Base-by-base conservation (phyloP, 2,113 vertebrate species). In the Platysteira castanea region DNA sequence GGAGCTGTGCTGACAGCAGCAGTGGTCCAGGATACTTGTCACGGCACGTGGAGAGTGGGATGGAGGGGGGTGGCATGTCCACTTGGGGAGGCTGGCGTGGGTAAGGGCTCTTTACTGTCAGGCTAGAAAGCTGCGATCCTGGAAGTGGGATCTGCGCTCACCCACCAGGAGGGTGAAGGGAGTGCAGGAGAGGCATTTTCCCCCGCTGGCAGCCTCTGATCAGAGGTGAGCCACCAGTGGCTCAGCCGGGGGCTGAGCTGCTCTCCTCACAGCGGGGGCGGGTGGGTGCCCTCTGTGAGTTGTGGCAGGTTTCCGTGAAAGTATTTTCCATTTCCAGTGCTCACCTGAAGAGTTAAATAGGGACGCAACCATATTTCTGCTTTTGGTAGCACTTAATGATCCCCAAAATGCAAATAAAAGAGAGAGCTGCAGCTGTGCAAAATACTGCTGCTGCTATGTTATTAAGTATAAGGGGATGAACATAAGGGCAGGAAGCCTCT, bases 331-430 rank as follows among this genome's bases (percentile, higher is more conserved):
- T 65, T 93, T 87, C 49, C 78, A 76, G 42, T 14, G 74, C 53
- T 93, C 59, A 84, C 46, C 59, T 76, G 78, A 87, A 57, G 61
- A 95, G 74, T 76, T 94, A 85, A 91, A 85, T 60, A 90, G 75
- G 47, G 27, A 67, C 4, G 4, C 13, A 86, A 26, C 37, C 67
- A 39, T 65, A 54, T 61, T 91, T 76, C 70, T 91, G 37, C 53
- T 54, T 82, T 82, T 2, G 3, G 28, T 53, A 89, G 57, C 41
- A 16, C 37, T 76, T 89, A 94, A 93, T 1, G 23, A 76, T 76
- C 31, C 93, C 81, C 89, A 79, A 53, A 87, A 89, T 16, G 21
- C 61, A 87, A 79, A 82, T 89, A 90, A 75, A 64, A 93, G 81
- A 47, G 56, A 67, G 57, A 91, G 46, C 31, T 85, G 71, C 84